Evolutionary conservation across 1,140 invertebrate genomes (phyloP), one percentile per base, ranked within the genome.

Genomic region (Drosophila tsacasi): DNA sequence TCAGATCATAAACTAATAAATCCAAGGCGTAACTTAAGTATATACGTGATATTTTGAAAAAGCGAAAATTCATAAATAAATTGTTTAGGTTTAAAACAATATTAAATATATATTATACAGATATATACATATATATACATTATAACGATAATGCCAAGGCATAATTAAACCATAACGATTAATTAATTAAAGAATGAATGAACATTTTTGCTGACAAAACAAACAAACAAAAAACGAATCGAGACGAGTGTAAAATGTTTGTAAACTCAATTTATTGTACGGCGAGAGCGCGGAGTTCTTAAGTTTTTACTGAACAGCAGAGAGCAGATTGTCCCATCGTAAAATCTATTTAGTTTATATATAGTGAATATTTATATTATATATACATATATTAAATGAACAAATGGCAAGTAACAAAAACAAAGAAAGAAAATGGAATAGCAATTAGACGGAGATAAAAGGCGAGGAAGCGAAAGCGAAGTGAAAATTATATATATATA

Each of bases 11-110:
- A 82, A 83, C 65, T 81, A 86, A 87, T 81, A 87, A 91, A 91
- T 81, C 83, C 87, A 91, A 91, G 87, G 86, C 87, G 91, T 91
- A 91, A 91, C 89, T 91, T 91, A 91, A 91, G 87, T 91, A 91
- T 91, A 91, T 91, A 91, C 86, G 87, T 87, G 84, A 87, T 87
- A 87, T 87, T 87, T 87, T 87, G 85, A 87, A 89, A 84, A 84
- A 71, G 80, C 81, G 83, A 89, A 89, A 87, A 87, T 89, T 89
- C 84, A 89, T 87, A 87, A 89, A 87, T 89, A 87, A 89, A 87
- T 89, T 89, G 84, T 87, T 87, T 87, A 87, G 84, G 81, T 89
- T 87, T 75, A 83, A 87, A 84, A 69, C 46, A 66, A 85, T 69
- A 84, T 77, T 62, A 73, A 67, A 81, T 81, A 72, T 69, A 76